Conservation (phyloP, 2,113 vertebrate genomes). For the Apodemus sylvaticus region DNA sequence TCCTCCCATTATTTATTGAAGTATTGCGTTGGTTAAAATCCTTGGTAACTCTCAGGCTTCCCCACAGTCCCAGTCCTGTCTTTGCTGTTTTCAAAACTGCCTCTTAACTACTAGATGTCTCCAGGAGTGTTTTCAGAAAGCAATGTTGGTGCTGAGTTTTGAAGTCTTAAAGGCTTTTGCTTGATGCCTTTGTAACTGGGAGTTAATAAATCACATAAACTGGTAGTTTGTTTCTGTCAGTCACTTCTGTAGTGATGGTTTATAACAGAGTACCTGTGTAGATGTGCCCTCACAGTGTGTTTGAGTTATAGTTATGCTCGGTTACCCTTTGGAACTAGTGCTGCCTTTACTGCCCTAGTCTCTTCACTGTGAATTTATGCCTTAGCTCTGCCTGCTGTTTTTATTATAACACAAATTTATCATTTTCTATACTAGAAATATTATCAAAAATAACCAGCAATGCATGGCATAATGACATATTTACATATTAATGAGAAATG, state of each 20-base stretch:
- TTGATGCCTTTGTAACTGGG: conserved; percentile 15
- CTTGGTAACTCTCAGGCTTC: neutral
- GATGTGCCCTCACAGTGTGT: conserved; percentile 58
- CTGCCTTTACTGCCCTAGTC: conserved; percentile 56
- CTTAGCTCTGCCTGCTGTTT: conserved; percentile 70
- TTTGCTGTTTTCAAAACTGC: neutral
- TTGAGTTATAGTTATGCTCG: conserved; percentile 64
- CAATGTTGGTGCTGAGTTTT: neutral
- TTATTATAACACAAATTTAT: conserved; percentile 55
- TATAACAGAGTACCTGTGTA: conserved; percentile 59
- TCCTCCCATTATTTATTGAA: neutral
- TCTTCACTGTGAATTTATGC: conserved; percentile 59
- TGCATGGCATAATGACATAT: conserved; percentile 19
- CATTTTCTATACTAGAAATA: conserved; percentile 62
- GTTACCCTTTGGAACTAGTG: conserved; percentile 63
- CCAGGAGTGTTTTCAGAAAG: conserved; percentile 27
- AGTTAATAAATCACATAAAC: neutral
- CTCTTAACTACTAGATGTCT: conserved; percentile 5
- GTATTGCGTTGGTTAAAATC: conserved; percentile 14
- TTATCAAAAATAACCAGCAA: conserved; percentile 53
- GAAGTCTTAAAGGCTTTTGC: conserved; percentile 39
- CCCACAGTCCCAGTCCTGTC: neutral
- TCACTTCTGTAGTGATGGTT: conserved; percentile 57
- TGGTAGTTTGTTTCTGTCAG: conserved; percentile 34
- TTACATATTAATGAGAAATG: conserved; percentile 44